These are phyloP conservation scores for Acleris sparsana DNA, from an alignment of 2,888 invertebrate genomes.

Conservation along the genomic window DNA sequence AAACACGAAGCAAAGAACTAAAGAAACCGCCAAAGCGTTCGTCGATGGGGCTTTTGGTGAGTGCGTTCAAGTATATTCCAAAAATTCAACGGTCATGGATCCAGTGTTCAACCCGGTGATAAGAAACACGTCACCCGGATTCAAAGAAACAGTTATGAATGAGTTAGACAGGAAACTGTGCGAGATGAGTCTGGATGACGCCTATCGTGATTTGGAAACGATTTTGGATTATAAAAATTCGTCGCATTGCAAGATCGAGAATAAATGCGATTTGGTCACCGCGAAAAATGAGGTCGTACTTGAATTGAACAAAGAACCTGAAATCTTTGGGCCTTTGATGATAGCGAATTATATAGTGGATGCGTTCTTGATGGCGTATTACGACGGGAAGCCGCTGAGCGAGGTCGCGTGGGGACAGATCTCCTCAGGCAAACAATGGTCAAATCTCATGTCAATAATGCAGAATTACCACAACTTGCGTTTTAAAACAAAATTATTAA, in stretches of 20 bases:
- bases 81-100: constrained; percentile 51
- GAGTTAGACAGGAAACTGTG: constrained; percentile 58
- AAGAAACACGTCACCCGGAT: constrained; percentile 49
- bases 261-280: constrained; percentile 55
- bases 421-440: constrained; percentile 51
- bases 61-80: constrained; percentile 55
- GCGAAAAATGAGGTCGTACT: constrained; percentile 48
- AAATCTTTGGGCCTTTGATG: constrained; percentile 57
- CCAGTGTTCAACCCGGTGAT: constrained; percentile 60
- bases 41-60: constrained; percentile 55
- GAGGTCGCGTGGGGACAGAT: constrained; percentile 69
- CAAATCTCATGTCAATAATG: constrained; percentile 51
- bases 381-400: constrained; percentile 57
- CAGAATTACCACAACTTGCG: constrained; percentile 59
- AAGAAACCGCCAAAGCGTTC: constrained; percentile 60
- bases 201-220: constrained; percentile 52
- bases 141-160: constrained; percentile 45
- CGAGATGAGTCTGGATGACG: constrained; percentile 46
- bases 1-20: constrained; percentile 63
- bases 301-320: constrained; percentile 55
- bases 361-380: constrained; percentile 67
- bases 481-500: constrained; percentile 54
- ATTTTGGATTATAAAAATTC: constrained; percentile 62
- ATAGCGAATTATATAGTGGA: constrained; percentile 59
- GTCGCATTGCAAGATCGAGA: constrained; percentile 50